These are phyloP conservation scores for Brachionus asplanchnoidis DNA, from an alignment of 1,140 invertebrate genomes.

Conservation along the genomic window DNA sequence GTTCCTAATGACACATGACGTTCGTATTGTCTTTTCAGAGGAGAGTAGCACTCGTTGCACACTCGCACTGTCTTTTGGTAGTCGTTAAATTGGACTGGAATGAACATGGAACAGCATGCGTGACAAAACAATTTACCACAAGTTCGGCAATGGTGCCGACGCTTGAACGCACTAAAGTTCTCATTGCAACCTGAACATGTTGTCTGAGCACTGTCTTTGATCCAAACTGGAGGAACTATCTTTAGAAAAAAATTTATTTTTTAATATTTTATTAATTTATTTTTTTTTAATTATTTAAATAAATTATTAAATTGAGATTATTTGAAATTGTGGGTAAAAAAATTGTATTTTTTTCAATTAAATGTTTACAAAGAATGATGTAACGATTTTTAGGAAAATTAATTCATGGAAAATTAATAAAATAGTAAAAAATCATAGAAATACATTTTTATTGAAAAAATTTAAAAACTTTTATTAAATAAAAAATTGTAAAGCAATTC, in stretches of 20 bases:
- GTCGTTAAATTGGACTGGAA: constrained; percentile 13
- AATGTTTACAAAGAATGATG: no score
- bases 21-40: background rate
- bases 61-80: constrained; percentile 1
- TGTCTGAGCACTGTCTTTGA: constrained; percentile 33
- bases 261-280: no score
- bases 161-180: background rate
- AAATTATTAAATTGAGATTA: no score
- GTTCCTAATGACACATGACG: background rate
- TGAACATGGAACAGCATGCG: background rate
- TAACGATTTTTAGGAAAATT: no score
- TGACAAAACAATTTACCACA: constrained; percentile 32
- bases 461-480: no score
- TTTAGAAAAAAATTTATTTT: background rate
- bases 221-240: constrained; percentile 13
- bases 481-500: no score
- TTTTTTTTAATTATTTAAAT: no score
- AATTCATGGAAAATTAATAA: no score
- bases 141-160: constrained; percentile 34
- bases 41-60: background rate
- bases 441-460: no score
- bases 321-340: no score
- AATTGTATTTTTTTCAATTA: no score
- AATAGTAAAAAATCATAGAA: no score
- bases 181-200: constrained; percentile 14